Percentiles rank a stretch among this genome's conserved stretches.
Conservation (phyloP, 1,140 invertebrate genomes). For the Gryllus bimaculatus region DNA sequence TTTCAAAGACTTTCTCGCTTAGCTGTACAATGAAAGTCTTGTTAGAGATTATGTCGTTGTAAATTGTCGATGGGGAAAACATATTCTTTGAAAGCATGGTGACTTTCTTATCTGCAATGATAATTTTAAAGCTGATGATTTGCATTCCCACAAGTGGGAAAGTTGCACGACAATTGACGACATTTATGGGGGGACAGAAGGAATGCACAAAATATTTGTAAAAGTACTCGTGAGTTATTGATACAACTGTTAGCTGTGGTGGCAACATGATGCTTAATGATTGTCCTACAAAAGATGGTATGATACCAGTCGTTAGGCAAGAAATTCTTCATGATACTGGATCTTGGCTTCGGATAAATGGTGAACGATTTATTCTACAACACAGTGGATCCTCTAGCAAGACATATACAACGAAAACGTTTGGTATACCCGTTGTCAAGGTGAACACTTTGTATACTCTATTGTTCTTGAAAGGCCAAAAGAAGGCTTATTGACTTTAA, state of each 20-base stretch:
- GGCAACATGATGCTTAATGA: slow-evolving; percentile 84
- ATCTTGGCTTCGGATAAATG: slow-evolving; percentile 51
- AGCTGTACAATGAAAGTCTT: slow-evolving; percentile 92
- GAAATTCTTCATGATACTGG: slow-evolving; percentile 70
- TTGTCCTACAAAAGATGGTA: slow-evolving; percentile 82
- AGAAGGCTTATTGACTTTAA: slow-evolving; percentile 39
- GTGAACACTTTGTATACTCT: slow-evolving; percentile 43
- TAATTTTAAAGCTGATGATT: slow-evolving; percentile 71
- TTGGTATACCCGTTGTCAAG: slow-evolving; percentile 50
- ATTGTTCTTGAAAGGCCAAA: slow-evolving; percentile 58
- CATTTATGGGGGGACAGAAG: slow-evolving; percentile 83
- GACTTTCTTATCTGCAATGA: slow-evolving; percentile 78
- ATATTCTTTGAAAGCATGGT: slow-evolving; percentile 74
- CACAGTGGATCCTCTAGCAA: slow-evolving; percentile 71
- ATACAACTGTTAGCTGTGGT: too few species aligned
- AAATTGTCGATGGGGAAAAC: slow-evolving; percentile 79
- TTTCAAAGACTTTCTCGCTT: slow-evolving; percentile 71
- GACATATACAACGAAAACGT: slow-evolving; percentile 60
- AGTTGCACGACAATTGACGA: slow-evolving; percentile 86
- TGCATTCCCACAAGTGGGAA: slow-evolving; percentile 79
- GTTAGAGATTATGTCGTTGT: slow-evolving; percentile 79
- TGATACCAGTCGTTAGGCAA: slow-evolving; percentile 80
- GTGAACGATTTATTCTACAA: slow-evolving; percentile 75
- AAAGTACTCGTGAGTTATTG: slow-evolving; percentile 63
- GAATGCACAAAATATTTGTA: slow-evolving; percentile 56